Base-by-base conservation (phyloP, 2,113 vertebrate genomes). In the Chrysemys picta region DNA sequence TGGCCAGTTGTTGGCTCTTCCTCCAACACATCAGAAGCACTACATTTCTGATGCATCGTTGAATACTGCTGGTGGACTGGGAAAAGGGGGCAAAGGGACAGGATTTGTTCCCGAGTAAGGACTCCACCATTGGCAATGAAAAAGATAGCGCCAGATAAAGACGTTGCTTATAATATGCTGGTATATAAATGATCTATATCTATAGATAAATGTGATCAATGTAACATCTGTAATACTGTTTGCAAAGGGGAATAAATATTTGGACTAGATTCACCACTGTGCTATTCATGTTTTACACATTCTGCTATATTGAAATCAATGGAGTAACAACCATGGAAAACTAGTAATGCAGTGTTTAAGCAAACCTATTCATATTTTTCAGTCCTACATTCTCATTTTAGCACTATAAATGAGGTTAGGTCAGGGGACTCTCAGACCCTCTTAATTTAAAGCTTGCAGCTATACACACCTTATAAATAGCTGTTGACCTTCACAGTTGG, bases 371-470 rank as follows among this genome's bases (percentile, higher is more conserved):
- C 10, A 54, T 82, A 12, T 47, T 29, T 89, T 84, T 88, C 17
- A 49, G 12, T 94, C 11, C 59, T 80, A 69, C 31, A 72, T 62
- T 84, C 49, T 49, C 6, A 27, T 93, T 29, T 88, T 94, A 95
- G 47, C 35, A 31, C 38, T 69, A 69, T 22, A 38, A 38, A 35
- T 22, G n/a, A 72, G n/a, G n/a, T n/a, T 38, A 72, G 65, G 9
- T 72, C 17, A 72, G 35, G 7, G 24, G 79, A 13, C n/a, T 12
- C 86, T 78, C 56, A 59, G 31, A 11, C 9, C 17, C 72, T 92
- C n/a, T 91, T 93, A 93, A 94, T 96, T 85, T 79, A 85, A 87
- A 91, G 16, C 56, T 94, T 94, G 88, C 29, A 87, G 85, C 83
- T 11, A 13, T 78, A 25, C 47, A 42, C 90, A 45, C 90, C 31